Base-by-base conservation (phyloP, 2,888 invertebrate genomes). In the Orthonychiurus folsomi region DNA sequence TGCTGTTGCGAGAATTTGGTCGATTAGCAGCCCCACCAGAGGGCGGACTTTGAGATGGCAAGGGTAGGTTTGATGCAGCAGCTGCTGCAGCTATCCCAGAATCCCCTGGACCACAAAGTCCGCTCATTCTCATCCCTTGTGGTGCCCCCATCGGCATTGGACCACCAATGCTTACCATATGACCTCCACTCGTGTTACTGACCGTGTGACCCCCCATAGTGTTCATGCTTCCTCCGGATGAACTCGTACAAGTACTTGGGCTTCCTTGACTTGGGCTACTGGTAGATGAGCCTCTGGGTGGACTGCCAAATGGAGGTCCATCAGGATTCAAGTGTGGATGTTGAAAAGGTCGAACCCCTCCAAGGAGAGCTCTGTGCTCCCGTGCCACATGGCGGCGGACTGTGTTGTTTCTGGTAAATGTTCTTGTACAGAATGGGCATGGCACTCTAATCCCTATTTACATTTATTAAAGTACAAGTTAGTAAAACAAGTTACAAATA, bases 341-440 rank as follows among this genome's bases (percentile, higher is more conserved):
- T 59, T 69, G 69, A 62, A 72, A 72, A 53, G 72, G 67, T 60
- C 73, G 60, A 20, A 66, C 72, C 21, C 73, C 73, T 15, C 73
- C 73, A 15, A 71, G 57, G n/a, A 73, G 64, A 53, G 73, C 71
- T 60, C 72, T 65, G 62, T 70, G 91, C 79, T 92, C 91, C 73
- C 92, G 85, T 37, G 91, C 90, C 77, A 92, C 91, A 78, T 92
- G 92, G 69, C 91, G 84, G 67, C 92, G 84, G 75, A 92, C 91
- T 28, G 91, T 92, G 81, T 92, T 92, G 83, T 92, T 92, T 75
- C 92, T 85, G 72, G 92, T 92, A 79, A 92, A 92, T 55, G 91
- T 92, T 75, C 91, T 86, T 75, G 88, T 83, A 80, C 92, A 92
- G 79, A 88, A 91, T 65, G 91, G 91, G 78, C 92, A 92, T 62